These are phyloP conservation scores for Ptychoptera contaminata DNA, from an alignment of 2,888 invertebrate genomes.

Conservation along the genomic window DNA sequence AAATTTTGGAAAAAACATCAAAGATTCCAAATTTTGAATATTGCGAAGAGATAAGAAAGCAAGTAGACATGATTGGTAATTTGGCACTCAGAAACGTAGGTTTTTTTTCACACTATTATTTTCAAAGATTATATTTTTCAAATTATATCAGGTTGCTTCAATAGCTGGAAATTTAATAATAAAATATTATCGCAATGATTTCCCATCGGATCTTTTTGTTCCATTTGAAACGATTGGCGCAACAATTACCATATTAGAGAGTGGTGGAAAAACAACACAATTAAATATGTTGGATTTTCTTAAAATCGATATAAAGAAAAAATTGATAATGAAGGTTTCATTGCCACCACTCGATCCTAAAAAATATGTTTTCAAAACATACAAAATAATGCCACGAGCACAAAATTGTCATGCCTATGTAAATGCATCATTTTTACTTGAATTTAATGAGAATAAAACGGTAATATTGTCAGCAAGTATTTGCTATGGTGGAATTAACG, in stretches of 20 bases:
- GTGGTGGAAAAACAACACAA: conserved; percentile 21
- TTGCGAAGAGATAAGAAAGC: conserved; percentile 31
- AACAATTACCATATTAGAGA: conserved; percentile 12
- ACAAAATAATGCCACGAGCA: conserved; percentile 54
- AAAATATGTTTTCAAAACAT: conserved; percentile 29
- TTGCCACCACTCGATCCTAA: conserved; percentile 16
- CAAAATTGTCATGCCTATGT: conserved; percentile 62
- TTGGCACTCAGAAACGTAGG: conserved; percentile 51
- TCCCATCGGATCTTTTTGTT: conserved; percentile 40
- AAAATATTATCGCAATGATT: conserved; percentile 15
- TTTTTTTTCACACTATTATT: conserved; percentile 7
- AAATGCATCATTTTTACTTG: conserved; percentile 53
- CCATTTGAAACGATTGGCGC: conserved; percentile 55
- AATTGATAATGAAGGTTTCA: conserved; percentile 21
- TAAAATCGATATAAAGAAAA: conserved; percentile 29
- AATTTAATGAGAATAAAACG: conserved; percentile 30
- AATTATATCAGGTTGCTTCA: too few relatives aligned
- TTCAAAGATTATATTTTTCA: too few relatives aligned
- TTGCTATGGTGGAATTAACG: conserved; percentile 42
- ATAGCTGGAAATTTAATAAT: too few relatives aligned
- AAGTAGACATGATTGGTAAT: conserved; percentile 49
- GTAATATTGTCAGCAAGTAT: conserved; percentile 34
- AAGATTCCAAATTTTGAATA: conserved; percentile 37
- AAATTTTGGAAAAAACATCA: conserved; percentile 28
- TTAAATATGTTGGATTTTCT: conserved; percentile 23